Conservation (phyloP, 2,113 vertebrate species). For the Aptenodytes patagonicus region DNA sequence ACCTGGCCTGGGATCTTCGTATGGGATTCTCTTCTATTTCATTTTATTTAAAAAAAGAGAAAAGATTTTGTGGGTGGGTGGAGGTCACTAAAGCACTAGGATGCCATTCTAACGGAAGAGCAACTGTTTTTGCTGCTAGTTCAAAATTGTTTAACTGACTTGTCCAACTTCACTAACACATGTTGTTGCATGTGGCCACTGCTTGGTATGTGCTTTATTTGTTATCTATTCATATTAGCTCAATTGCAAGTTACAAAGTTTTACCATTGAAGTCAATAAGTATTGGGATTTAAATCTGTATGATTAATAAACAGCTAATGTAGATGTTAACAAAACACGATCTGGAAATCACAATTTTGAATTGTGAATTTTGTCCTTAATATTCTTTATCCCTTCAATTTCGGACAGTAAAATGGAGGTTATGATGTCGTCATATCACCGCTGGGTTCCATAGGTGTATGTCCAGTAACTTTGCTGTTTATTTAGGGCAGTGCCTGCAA, state of each 20-base stretch:
- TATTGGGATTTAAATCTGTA: neutral
- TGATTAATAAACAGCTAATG: neutral
- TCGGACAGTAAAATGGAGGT: neutral
- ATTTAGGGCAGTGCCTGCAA: neutral
- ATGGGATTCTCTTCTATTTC: neutral
- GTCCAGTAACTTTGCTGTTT: neutral
- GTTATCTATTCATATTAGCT: neutral
- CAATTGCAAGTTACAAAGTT: neutral
- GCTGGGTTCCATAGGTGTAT: neutral
- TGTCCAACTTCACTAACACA: neutral
- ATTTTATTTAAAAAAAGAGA: neutral
- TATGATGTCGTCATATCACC: neutral
- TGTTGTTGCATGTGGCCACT: neutral
- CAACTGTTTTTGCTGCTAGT: neutral
- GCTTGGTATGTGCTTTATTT: neutral
- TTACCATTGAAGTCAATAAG: neutral
- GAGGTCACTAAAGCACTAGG: neutral
- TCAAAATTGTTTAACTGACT: neutral
- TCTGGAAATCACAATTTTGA: neutral
- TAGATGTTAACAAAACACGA: neutral
- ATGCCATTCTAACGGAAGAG: neutral
- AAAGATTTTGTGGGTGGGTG: accelerated
- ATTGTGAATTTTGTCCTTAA: neutral
- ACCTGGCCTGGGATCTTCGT: neutral
- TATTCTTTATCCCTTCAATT: neutral